A percentile compares a stretch with the other conserved stretches of the same genome.
phyloP scores from a whole-genome alignment of 2,797 vertebrate genomes.

The Rallus crepitans region DNA sequence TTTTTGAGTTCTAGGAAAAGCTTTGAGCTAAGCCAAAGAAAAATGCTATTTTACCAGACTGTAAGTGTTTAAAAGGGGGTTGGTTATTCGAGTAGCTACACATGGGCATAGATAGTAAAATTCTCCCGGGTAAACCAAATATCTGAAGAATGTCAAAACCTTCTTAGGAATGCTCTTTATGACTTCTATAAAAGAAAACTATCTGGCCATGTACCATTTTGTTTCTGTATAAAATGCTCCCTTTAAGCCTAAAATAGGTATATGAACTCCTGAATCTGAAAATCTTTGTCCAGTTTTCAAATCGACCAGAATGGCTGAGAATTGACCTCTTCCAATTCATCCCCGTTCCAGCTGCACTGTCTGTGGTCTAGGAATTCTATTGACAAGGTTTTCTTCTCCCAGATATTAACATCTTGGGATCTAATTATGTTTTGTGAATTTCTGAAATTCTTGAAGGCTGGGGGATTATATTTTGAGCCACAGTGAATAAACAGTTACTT shows the following conservation, averaged over 20 bases:
- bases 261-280: not conserved
- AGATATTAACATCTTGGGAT: not conserved
- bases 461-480: constrained; percentile 2
- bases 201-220: not conserved
- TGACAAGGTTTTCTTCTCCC: not conserved
- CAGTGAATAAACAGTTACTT: constrained; percentile 12
- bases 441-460: not conserved
- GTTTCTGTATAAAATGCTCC: not conserved
- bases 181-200: not conserved
- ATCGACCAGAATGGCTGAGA: not conserved
- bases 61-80: not conserved
- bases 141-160: not conserved
- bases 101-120: not conserved
- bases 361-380: not conserved
- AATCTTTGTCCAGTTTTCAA: not conserved
- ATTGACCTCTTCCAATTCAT: not conserved
- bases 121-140: not conserved
- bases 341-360: not conserved
- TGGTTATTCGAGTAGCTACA: not conserved
- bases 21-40: not conserved
- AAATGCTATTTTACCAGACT: not conserved
- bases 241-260: not conserved
- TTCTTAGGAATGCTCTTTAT: not conserved
- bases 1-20: not conserved
- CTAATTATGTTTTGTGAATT: not conserved